Percentiles rank a stretch among this genome's conserved stretches.
Conservation (phyloP, 92 coral and sea anemone species). For the Umimayanthus chanpuru region DNA sequence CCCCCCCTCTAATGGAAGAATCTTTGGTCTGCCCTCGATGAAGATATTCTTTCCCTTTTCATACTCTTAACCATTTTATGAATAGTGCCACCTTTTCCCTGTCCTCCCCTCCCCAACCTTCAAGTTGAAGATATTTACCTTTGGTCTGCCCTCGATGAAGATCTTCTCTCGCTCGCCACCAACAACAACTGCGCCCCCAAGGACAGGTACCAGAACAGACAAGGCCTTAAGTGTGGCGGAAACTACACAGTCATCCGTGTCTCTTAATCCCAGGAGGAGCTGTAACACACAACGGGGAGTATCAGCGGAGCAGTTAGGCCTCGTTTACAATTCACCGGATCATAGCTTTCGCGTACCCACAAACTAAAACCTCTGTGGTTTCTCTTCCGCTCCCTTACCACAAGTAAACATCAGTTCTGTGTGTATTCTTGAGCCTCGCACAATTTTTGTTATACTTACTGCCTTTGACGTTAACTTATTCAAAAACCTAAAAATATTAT, state of each 20-base stretch:
- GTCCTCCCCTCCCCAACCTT: neutral
- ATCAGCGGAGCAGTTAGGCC: too few relatives aligned
- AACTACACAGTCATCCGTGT: slow-evolving; percentile 85
- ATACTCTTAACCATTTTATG: slow-evolving; percentile 62
- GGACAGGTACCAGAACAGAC: slow-evolving; percentile 83
- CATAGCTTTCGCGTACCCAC: too few relatives aligned
- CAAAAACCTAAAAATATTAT: too few relatives aligned
- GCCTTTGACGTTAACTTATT: too few relatives aligned
- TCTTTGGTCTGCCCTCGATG: slow-evolving; percentile 94
- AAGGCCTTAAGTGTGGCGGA: slow-evolving; percentile 89
- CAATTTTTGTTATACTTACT: too few relatives aligned
- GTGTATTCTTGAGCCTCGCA: too few relatives aligned
- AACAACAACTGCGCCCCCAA: slow-evolving; percentile 85
- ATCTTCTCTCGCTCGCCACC: slow-evolving; percentile 86
- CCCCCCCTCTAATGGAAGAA: neutral
- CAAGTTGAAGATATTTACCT: slow-evolving; percentile 50
- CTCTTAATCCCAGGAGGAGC: slow-evolving; percentile 89
- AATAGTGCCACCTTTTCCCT: too few relatives aligned
- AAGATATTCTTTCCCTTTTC: slow-evolving; percentile 80
- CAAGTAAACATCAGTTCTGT: too few relatives aligned
- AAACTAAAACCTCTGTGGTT: too few relatives aligned
- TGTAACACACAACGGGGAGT: slow-evolving; percentile 17
- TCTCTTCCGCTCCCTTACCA: too few relatives aligned
- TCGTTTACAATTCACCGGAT: too few relatives aligned
- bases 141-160: slow-evolving; percentile 93